Evolutionary conservation across 2,113 vertebrate species (phyloP).

Genomic region (Ophthalmolycus amberensis): DNA sequence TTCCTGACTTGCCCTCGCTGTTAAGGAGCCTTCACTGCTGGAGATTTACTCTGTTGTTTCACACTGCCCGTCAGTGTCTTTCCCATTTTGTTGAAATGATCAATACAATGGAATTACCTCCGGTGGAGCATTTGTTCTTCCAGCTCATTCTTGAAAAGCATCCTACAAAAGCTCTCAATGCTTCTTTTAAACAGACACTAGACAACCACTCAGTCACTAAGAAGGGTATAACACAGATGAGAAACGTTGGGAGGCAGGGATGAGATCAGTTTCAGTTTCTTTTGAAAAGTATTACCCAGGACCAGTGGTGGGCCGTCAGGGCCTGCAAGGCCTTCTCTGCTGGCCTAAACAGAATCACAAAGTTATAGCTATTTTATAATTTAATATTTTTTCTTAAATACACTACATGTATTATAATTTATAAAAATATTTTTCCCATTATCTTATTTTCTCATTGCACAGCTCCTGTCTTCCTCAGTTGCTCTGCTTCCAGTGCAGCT

Average conservation of each 20-base stretch:
- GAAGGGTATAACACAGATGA: conserved; percentile 58
- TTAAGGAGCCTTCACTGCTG: not conserved
- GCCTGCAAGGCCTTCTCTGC: no score
- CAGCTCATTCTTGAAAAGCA: conserved; percentile 61
- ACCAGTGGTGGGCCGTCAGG: not conserved
- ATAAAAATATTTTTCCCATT: no score
- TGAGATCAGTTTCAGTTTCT: conserved; percentile 41
- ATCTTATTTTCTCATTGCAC: no score
- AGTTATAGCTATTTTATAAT: no score
- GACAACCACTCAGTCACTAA: conserved; percentile 55
- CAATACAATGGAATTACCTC: conserved; percentile 55
- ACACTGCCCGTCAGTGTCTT: conserved; percentile 33
- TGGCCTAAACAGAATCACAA: no score
- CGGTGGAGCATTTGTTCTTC: conserved; percentile 51
- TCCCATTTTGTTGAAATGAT: conserved; percentile 59
- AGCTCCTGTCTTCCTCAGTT: no score
- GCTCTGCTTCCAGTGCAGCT: no score
- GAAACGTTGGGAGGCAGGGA: conserved; percentile 51
- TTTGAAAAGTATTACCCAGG: conserved; percentile 38
- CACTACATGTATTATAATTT: no score
- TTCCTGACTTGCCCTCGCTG: not conserved
- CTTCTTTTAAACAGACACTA: conserved; percentile 59
- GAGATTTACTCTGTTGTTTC: conserved; percentile 42
- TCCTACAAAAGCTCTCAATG: conserved; percentile 62
- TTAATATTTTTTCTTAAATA: no score